A percentile compares a stretch with the other conserved stretches of the same genome.
These are phyloP conservation scores for Brotogeris chrysoptera DNA, from an alignment of 2,797 vertebrate species.

Conservation along the genomic window DNA sequence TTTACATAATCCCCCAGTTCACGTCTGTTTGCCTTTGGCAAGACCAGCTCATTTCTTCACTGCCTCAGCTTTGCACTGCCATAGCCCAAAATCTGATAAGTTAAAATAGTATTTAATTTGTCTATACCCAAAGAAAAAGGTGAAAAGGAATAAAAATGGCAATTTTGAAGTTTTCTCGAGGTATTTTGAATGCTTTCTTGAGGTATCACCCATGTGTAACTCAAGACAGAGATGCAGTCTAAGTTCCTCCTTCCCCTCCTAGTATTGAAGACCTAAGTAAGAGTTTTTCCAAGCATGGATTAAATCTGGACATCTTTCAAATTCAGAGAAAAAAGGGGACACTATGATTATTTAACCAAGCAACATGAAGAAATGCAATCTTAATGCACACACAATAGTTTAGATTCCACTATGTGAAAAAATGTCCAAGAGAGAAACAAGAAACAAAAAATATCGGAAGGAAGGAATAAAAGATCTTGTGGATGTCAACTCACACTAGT, in stretches of 20 bases:
- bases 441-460: not conserved
- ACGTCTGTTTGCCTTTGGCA: not conserved
- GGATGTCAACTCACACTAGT: not conserved
- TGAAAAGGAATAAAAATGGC: not conserved
- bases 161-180: not conserved
- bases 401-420: not conserved
- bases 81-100: not conserved
- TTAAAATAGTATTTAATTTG: not conserved
- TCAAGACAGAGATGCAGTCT: not conserved
- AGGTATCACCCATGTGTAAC: not conserved
- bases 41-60: not conserved
- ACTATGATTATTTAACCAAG: not conserved
- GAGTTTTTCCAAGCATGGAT: not conserved
- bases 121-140: not conserved
- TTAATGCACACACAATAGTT: not conserved
- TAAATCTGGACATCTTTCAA: not conserved
- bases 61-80: not conserved
- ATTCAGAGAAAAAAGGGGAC: not conserved
- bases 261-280: not conserved
- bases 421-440: not conserved
- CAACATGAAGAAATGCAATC: not conserved
- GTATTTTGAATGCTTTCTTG: not conserved
- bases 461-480: not conserved
- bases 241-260: not conserved
- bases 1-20: not conserved